Base-by-base conservation (phyloP, 2,888 invertebrate species). In the Tipula vernalis region DNA sequence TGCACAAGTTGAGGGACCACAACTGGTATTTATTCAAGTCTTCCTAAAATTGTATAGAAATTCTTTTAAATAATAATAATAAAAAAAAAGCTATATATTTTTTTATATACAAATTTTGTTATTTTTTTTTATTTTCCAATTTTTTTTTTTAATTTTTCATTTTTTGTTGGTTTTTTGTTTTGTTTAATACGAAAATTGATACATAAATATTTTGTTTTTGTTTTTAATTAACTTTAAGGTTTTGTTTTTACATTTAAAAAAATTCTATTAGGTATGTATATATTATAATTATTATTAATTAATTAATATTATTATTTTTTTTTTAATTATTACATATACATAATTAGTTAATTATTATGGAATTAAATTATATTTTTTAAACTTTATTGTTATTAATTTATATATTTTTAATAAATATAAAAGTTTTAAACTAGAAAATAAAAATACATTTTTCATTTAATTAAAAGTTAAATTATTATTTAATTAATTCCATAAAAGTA, bases 71-170 rank as follows among this genome's bases (percentile, higher is more conserved):
- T 28, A 71, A 1, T 39, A 0, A 39, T 39, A 6, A 6, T 39
- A 71, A 71, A n/a, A 10, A 71, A 28, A 71, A 18, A 71, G 28
- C 18, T 51, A 51, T 51, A 71, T 71, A 71, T 71, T 15, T 51
- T 71, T 71, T 71, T 71, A 71, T 71, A 71, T 71, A 71, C 71
- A 71, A 71, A 71, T 71, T 71, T 71, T 71, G 71, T 71, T 71
- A 28, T 71, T 28, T 71, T 71, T n/a, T 39, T 71, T 71, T 28
- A 28, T n/a, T 71, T 71, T 28, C 71, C 71, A 71, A 28, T 71
- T 71, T 28, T 51, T 13, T 18, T 71, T 71, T 51, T n/a, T n/a
- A 18, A 28, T 71, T 71, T 71, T 71, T 71, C 51, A 57, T 12
- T 57, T 28, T 71, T 71, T 57, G 10, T 15, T 71, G 8, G 2